These are phyloP conservation scores for Chloroceryle inda DNA, from an alignment of 2,797 vertebrate genomes.

Conservation along the genomic window DNA sequence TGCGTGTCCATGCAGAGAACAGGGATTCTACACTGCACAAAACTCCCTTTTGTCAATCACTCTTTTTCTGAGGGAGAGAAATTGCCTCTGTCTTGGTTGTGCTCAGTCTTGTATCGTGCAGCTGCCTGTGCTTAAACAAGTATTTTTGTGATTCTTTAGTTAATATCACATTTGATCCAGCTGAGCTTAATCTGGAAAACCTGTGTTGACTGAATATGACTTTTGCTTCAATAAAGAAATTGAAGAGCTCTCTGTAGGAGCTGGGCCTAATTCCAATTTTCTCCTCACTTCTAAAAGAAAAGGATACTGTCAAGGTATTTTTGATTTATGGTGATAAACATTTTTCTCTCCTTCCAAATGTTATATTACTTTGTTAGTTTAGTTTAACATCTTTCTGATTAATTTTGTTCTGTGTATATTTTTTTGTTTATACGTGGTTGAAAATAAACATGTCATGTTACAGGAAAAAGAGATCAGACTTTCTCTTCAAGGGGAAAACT, in stretches of 20 bases:
- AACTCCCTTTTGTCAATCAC: neutral
- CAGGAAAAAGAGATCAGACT: neutral
- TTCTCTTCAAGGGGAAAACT: neutral
- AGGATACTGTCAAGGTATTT: slow-evolving; percentile 6
- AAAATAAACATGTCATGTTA: neutral
- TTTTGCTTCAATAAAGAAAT: slow-evolving; percentile 44
- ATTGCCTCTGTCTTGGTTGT: neutral
- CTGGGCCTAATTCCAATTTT: slow-evolving; percentile 23
- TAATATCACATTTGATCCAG: neutral
- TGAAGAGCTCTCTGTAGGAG: slow-evolving; percentile 3
- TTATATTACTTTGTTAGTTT: neutral
- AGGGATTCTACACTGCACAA: neutral
- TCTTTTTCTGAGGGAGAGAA: neutral
- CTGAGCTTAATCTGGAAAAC: slow-evolving; percentile 30
- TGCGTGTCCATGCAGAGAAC: neutral
- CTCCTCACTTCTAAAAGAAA: neutral
- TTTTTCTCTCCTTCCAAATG: neutral
- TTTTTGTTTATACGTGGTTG: neutral
- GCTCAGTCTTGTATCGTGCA: neutral
- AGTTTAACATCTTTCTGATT: neutral
- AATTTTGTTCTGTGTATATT: neutral
- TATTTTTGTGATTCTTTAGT: slow-evolving; percentile 15
- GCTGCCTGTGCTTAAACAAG: neutral
- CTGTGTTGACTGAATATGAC: neutral
- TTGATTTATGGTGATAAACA: neutral